Evolutionary conservation across 2,888 invertebrate genomes (phyloP), one percentile per base, ranked within the genome.

Genomic region (Ashinkailepas kermadecensis): DNA sequence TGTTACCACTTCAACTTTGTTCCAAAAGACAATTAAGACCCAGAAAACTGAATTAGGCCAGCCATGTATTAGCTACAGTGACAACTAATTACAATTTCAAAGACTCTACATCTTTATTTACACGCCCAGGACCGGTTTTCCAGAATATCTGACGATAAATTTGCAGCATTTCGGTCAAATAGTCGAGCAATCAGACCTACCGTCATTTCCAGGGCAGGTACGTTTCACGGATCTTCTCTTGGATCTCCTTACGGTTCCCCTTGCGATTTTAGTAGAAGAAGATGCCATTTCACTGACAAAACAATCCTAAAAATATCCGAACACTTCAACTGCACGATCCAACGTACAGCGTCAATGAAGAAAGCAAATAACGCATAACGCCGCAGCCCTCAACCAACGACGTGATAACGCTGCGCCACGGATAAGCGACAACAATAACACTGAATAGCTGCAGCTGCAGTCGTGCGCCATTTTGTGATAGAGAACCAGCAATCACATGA

Each of bases 221-320:
- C 79, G 79, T n/a, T 79, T 79, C 25, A 58, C 79, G 11, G 79
- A 58, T 59, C 79, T 57, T 57, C 79, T 58, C 18, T 79, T 79
- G n/a, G 79, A 79, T 59, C 79, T 79, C 21, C 79, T 54, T 1
- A 79, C 79, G 25, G 25, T 79, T 57, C 79, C 79, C 10, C 79
- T 11, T 8, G 23, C 9, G 23, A 79, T 9, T 58, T 59, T 79
- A 0, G 79, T 79, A 58, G 79, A 58, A 59, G 18, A 23, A 79
- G 79, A 79, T 4, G 58, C 10, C 57, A 58, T 58, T 15, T 23
- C 23, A 3, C 10, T 70, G 4, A 13, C 23, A 9, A 18, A 10
- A 56, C 21, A 23, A 56, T 74, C n/a, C 21, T 56, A 21, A 56
- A 54, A 74, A 21, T 6, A 15, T 59, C 11, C 15, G 21, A 56